A percentile compares a stretch with the other conserved stretches of the same genome.
phyloP scores from a whole-genome alignment of 2,113 vertebrate genomes.

The Actinemys pallida region DNA sequence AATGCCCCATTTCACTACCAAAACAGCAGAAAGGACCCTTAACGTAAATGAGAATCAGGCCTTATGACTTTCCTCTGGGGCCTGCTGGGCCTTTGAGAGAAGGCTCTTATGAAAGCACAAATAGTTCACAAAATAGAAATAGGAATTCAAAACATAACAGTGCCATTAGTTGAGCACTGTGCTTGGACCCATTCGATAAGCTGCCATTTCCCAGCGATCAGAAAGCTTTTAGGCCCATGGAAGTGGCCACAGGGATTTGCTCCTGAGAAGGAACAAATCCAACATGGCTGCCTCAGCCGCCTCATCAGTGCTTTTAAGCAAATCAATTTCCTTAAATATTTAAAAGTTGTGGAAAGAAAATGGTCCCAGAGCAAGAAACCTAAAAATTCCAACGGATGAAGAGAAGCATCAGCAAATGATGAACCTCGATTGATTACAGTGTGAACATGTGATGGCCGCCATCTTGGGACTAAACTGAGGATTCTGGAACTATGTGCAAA shows the following conservation, averaged over 20 bases:
- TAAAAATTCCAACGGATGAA: background rate
- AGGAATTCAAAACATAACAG: background rate
- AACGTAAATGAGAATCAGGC: background rate
- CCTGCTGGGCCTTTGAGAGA: background rate
- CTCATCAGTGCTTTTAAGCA: background rate
- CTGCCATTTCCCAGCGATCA: background rate
- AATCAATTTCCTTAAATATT: background rate
- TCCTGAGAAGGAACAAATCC: background rate
- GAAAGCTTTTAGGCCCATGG: constrained; percentile 14
- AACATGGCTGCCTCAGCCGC: background rate
- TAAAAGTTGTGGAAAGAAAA: background rate
- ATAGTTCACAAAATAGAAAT: background rate
- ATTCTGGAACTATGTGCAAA: background rate
- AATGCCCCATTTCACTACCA: background rate
- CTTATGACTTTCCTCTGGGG: background rate
- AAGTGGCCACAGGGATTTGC: background rate
- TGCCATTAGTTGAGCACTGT: background rate
- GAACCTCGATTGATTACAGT: background rate
- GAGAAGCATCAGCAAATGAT: background rate
- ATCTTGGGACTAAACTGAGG: background rate
- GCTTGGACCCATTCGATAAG: background rate
- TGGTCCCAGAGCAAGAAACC: background rate
- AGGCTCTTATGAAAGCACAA: background rate
- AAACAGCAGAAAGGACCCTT: background rate
- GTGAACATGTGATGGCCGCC: background rate